Evolutionary conservation across 2,888 invertebrate genomes (phyloP), one percentile per base, ranked within the genome.

Genomic region (Achlya flavicornis): DNA sequence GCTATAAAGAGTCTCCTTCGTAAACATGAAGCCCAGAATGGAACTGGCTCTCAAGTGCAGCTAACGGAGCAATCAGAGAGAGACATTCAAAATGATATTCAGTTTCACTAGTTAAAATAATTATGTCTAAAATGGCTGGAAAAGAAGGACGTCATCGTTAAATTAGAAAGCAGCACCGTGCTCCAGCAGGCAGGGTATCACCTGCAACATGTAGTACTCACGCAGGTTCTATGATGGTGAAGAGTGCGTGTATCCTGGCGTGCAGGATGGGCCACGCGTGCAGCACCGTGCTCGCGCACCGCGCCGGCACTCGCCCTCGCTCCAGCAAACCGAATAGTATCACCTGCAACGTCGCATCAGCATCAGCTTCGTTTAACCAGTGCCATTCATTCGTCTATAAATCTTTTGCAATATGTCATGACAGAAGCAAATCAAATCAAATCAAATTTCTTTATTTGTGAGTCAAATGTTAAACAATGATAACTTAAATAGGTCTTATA

Each of bases 181-280:
- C 83, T 98, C 98, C 79, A 99, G 91, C 77, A 99, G 97, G 6
- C 97, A 98, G 83, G 98, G 97, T 67, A 98, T 97, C 66, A 96
- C 95, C 92, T 92, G 71, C 0, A 48, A 26, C 26, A 26, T 26
- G 26, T 26, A 26, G 26, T 69, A 94, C 96, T 96, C 88, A 97
- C 97, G 97, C 97, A 8, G 98, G 99, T 93, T 99, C 99, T 16
- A 99, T 97, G 64, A 98, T 97, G 57, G 97, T 96, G 88, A 97
- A 99, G 3, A 99, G 94, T 0, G 98, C 97, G 77, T 97, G 98
- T 63, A 99, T 96, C 74, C 99, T 95, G 0, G 97, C 96, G 92
- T 97, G 99, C 35, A 98, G 96, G 65, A 98, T 97, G 0, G 99
- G 98, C 99, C 99, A 99, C 4, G 99, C 97, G 81, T 98, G 98